These are phyloP conservation scores for Otus scops DNA, from an alignment of 2,797 vertebrate species.

Conservation along the genomic window DNA sequence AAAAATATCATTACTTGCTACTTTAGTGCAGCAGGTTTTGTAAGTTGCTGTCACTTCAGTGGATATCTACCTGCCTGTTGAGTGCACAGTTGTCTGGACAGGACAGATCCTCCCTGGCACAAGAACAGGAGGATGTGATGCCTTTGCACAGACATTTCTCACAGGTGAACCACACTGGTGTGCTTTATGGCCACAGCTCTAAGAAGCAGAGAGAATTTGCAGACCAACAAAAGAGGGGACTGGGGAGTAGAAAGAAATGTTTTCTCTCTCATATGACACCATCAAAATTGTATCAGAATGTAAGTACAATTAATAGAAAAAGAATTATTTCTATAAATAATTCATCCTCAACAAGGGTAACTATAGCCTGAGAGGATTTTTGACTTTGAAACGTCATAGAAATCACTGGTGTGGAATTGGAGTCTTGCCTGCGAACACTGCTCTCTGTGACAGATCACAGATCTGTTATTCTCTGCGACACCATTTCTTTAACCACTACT, in stretches of 20 bases:
- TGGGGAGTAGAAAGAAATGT: not conserved
- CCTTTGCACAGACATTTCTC: not conserved
- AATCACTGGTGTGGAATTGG: not conserved
- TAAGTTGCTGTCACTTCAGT: not conserved
- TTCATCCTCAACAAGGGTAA: not conserved
- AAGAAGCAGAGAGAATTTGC: not conserved
- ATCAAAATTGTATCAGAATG: not conserved
- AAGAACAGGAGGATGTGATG: not conserved
- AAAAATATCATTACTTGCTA: not conserved
- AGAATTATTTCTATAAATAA: not conserved
- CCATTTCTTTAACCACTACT: not conserved
- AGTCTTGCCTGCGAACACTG: not conserved
- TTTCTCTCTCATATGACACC: not conserved
- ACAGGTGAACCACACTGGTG: not conserved
- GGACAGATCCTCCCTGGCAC: not conserved
- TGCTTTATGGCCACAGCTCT: not conserved
- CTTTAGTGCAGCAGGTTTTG: not conserved
- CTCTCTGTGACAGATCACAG: not conserved
- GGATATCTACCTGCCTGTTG: not conserved
- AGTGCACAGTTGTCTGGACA: not conserved
- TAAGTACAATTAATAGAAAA: not conserved
- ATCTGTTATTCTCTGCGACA: not conserved
- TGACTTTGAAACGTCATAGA: not conserved
- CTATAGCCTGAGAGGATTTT: not conserved
- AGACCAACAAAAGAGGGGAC: not conserved